Evolutionary conservation across 1,140 invertebrate species (phyloP), one percentile per base, ranked within the genome.

Genomic region (Antheraea mylitta): DNA sequence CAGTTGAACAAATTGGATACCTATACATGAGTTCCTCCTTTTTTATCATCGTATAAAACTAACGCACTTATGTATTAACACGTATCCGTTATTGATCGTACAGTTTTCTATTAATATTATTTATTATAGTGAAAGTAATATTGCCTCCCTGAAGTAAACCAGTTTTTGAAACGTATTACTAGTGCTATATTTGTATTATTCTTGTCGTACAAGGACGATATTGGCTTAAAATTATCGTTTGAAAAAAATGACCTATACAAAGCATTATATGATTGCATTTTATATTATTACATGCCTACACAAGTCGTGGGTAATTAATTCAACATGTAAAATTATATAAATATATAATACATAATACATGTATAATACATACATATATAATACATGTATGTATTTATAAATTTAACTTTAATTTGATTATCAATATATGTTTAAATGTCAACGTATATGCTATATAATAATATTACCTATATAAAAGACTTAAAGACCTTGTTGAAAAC

Each of bases 11-110:
- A 11, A 48, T 13, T 13, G 45, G 11, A 48, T 13, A 13, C 45
- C 3, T 6, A 3, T 79, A 81, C 38, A 42, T 11, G 38, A 11
- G 38, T 42, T 42, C 68, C 64, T 74, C 67, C 74, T 73, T 77
- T 78, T 68, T 75, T 75, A 74, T 76, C 76, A 78, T 36, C 5
- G 45, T 53, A 53, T 53, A 0, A 16, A 6, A 53, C 16, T 53
- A 53, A 13, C 16, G 16, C 13, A 16, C 45, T 53, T 53, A 53
- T 13, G 11, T 53, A 53, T 53, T 53, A 13, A 53, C 16, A 53
- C 13, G 16, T 53, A 16, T 53, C 45, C 5, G 16, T 53, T 53
- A 53, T 13, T 13, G 11, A 13, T 53, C 16, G 6, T 53, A 53
- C 45, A 16, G 4, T 53, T 13, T 0, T 53, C 11, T 16, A 13